phyloP scores from a whole-genome alignment of 2,888 invertebrate species.

The Eueremaeus valkanovi region DNA sequence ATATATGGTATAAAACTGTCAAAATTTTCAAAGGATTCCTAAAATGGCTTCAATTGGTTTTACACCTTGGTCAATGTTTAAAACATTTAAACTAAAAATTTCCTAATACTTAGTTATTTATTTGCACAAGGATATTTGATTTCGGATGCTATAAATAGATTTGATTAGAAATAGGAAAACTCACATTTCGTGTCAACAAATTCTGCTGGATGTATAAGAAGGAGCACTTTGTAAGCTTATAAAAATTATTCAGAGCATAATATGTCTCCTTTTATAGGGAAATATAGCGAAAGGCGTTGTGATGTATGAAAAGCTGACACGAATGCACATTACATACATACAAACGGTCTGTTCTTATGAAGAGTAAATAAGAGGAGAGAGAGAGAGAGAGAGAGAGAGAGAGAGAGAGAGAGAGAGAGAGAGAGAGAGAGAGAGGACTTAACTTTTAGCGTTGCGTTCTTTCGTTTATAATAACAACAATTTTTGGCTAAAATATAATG shows the following conservation, averaged over 20 bases:
- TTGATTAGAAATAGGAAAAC: no score
- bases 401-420: background rate
- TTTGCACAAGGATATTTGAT: no score
- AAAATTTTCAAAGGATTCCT: no score
- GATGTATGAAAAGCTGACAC: conserved; percentile 14
- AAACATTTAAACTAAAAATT: no score
- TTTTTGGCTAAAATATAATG: background rate
- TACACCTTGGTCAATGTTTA: no score
- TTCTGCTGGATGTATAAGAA: no score
- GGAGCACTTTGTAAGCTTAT: no score
- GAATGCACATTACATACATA: conserved; percentile 14
- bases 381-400: background rate
- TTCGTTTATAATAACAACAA: background rate
- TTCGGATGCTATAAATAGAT: no score
- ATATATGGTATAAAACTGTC: no score
- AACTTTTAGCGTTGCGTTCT: background rate
- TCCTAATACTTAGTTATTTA: no score
- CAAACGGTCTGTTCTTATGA: background rate
- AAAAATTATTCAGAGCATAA: background rate
- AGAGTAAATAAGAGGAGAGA: background rate
- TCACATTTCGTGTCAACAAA: no score
- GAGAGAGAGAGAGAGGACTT: conserved; percentile 14
- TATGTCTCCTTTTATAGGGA: conserved; percentile 1
- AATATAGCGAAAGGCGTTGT: background rate
- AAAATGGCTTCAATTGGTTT: no score